Percentiles rank a stretch among this genome's conserved stretches.
These are phyloP conservation scores for Vanessa tameamea DNA, from an alignment of 1,140 invertebrate genomes.

Conservation along the genomic window DNA sequence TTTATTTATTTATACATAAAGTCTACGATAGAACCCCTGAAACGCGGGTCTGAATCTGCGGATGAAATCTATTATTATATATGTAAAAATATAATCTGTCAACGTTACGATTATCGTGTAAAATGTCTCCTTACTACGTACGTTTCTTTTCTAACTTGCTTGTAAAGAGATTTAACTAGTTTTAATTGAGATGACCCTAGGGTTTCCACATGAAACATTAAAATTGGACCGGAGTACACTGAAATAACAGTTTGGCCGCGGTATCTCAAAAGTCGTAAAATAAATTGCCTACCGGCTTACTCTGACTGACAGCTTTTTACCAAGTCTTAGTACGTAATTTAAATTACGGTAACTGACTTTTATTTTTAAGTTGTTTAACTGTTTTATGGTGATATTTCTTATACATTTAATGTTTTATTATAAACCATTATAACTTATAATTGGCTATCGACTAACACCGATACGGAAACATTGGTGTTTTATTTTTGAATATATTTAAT, in stretches of 20 bases:
- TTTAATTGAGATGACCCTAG: conserved; percentile 36
- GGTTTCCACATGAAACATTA: conserved; percentile 36
- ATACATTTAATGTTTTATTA: neutral
- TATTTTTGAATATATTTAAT: too few relatives aligned
- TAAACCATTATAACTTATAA: neutral
- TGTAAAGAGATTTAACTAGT: conserved; percentile 28
- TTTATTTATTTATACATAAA: too few relatives aligned
- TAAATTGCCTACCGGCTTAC: conserved; percentile 27
- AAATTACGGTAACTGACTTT: conserved; percentile 24
- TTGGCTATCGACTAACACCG: too few relatives aligned
- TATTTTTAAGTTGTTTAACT: conserved; percentile 26
- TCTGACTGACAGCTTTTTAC: conserved; percentile 33
- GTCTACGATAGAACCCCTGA: too few relatives aligned
- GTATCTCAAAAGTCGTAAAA: conserved; percentile 35
- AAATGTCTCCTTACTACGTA: conserved; percentile 2
- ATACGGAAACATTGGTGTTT: too few relatives aligned
- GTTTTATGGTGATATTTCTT: neutral
- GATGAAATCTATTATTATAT: too few relatives aligned
- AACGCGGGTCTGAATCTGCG: too few relatives aligned
- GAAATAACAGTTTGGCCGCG: conserved; percentile 15
- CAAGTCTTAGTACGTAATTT: conserved; percentile 20
- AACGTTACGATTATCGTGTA: conserved; percentile 22
- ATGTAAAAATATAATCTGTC: conserved; percentile 12
- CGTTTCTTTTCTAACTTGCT: conserved; percentile 18
- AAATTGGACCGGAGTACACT: conserved; percentile 22